A percentile compares a stretch with the other conserved stretches of the same genome.
These are phyloP conservation scores for Trididemnum clinides DNA, from an alignment of 23 tunicate genomes.

Conservation along the genomic window DNA sequence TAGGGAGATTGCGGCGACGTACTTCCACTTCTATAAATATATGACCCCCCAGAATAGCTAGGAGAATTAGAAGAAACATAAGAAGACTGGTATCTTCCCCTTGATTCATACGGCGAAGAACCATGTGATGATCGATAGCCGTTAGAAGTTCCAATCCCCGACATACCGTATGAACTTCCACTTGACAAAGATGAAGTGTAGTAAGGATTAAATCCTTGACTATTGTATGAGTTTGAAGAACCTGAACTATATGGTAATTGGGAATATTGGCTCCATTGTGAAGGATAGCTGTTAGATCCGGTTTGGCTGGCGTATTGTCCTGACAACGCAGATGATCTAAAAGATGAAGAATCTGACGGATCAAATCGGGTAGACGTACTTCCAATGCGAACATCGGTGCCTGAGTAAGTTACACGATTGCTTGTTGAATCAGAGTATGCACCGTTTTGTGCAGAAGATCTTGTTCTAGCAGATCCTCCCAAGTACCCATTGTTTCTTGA, in stretches of 20 bases:
- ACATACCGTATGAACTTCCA: too few species aligned
- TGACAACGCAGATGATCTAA: background rate
- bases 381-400: conserved; percentile 23
- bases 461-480: too few species aligned
- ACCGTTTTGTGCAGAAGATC: background rate
- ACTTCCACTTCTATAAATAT: background rate
- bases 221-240: background rate
- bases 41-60: too few species aligned
- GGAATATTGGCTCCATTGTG: background rate
- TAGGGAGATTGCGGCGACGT: background rate
- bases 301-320: background rate
- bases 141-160: too few species aligned
- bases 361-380: conserved; percentile 21
- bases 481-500: background rate
- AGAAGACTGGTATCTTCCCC: too few species aligned
- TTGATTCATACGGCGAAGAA: too few species aligned
- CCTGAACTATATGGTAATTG: background rate
- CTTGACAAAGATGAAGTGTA: too few species aligned
- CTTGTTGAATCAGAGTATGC: background rate
- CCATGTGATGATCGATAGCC: too few species aligned
- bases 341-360: background rate
- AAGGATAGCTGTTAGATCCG: background rate
- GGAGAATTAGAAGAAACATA: too few species aligned
- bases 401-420: background rate
- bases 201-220: background rate